Evolutionary conservation across 1,140 invertebrate species (phyloP), one percentile per base, ranked within the genome.

Genomic region (Dermatophagoides farinae): DNA sequence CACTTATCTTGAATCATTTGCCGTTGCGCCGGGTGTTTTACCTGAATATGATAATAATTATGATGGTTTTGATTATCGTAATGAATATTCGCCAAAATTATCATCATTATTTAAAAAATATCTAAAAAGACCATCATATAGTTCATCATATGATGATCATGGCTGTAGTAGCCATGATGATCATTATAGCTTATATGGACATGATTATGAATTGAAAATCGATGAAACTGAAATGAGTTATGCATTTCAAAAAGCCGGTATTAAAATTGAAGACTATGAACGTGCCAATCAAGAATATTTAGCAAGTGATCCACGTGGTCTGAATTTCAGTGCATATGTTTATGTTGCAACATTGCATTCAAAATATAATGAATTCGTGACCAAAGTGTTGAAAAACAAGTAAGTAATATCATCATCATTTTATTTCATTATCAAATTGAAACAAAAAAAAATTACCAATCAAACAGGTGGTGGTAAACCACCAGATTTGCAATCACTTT

Each of bases 301-400:
- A 22, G 41, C 58, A 16, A 20, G 11, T 16, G 58, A 60, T 60
- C 43, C 43, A 23, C 41, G 58, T 14, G 58, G 58, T 11, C n/a
- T 60, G 14, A 60, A 60, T 37, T 60, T 60, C 31, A 49, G 44
- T 50, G 58, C 58, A 5, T 50, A 60, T 43, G 44, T 60, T 9
- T 60, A 49, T 52, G 58, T 60, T 10, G 58, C 58, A 47, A 51
- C 58, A 23, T 25, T 60, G 12, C 58, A 60, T 25, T 10, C 58
- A 1, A 60, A 60, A 52, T 60, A 60, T 43, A 60, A 60, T 50
- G 58, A 60, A 52, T 43, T 60, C 5, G 22, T 58, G 1, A 58
- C 43, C 16, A 49, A 22, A 31, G 14, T 57, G 1, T 14, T 58
- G 12, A 58, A 44, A 37, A 44, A n/a, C 4, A 43, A 25, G 57